phyloP scores from a whole-genome alignment of 1,140 invertebrate genomes.

The Formica selysi region DNA sequence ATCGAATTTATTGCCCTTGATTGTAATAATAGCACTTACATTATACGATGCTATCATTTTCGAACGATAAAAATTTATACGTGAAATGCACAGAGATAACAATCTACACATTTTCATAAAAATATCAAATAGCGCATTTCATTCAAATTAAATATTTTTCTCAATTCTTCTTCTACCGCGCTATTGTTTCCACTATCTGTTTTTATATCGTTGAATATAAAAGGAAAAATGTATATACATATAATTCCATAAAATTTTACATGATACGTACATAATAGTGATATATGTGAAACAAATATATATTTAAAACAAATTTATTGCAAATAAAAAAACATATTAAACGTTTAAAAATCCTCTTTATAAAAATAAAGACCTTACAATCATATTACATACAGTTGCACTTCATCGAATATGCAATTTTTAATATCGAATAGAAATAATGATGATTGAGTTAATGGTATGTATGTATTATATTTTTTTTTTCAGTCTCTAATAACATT shows the following conservation, averaged over 20 bases:
- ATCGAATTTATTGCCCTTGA: neutral
- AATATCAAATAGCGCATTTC: constrained; percentile 6
- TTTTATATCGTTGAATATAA: neutral
- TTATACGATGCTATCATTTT: neutral
- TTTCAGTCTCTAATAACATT: constrained; percentile 5
- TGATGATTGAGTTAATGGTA: neutral
- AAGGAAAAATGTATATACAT: neutral
- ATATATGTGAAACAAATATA: neutral
- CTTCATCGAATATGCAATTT: neutral
- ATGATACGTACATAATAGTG: neutral
- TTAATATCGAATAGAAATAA: neutral
- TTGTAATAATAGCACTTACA: neutral
- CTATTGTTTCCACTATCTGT: neutral
- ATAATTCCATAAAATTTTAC: neutral
- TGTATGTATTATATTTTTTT: constrained; percentile 21
- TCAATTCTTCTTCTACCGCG: neutral
- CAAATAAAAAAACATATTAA: neutral
- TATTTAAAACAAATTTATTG: too few relatives aligned
- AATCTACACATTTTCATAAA: constrained; percentile 7
- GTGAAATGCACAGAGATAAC: neutral
- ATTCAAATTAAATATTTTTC: constrained; percentile 15
- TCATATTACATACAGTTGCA: neutral
- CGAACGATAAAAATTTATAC: constrained; percentile 7
- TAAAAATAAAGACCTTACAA: neutral
- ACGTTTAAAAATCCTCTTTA: neutral